A percentile compares a stretch with the other conserved stretches of the same genome.
These are phyloP conservation scores for Microtus oregoni DNA, from an alignment of 2,113 vertebrate species.

Conservation along the genomic window DNA sequence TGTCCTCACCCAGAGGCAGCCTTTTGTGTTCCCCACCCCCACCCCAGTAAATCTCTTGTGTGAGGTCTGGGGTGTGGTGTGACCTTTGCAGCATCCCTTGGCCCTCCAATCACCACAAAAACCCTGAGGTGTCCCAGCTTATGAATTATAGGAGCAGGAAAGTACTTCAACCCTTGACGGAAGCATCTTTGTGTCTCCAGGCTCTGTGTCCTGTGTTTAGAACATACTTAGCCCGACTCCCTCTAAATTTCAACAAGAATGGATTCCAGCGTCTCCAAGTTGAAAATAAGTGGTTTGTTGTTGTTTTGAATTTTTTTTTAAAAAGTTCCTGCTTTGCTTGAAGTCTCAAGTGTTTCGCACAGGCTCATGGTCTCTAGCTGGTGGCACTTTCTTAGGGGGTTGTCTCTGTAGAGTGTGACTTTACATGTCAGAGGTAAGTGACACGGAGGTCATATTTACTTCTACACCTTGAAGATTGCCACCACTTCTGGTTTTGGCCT, in stretches of 20 bases:
- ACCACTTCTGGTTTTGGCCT: background rate
- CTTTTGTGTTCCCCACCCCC: background rate
- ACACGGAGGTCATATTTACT: too few relatives aligned
- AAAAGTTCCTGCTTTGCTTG: background rate
- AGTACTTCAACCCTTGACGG: background rate
- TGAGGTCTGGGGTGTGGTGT: background rate
- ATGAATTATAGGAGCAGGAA: background rate
- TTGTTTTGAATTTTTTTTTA: too few relatives aligned
- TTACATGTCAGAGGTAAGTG: background rate
- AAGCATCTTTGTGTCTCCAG: background rate
- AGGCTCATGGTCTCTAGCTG: background rate
- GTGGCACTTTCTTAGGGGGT: background rate
- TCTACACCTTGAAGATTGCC: background rate
- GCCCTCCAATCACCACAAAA: background rate
- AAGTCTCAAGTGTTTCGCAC: background rate
- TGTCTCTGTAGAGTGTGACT: background rate
- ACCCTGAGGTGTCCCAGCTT: background rate
- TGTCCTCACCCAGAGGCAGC: background rate
- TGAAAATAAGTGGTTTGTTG: background rate
- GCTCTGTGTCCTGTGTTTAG: background rate
- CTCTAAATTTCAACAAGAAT: too few relatives aligned
- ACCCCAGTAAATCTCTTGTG: background rate
- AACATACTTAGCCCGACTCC: too few relatives aligned
- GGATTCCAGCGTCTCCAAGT: background rate
- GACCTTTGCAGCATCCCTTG: background rate